These are phyloP conservation scores for Brevipalpus yothersi DNA, from an alignment of 1,140 invertebrate genomes.

Conservation along the genomic window DNA sequence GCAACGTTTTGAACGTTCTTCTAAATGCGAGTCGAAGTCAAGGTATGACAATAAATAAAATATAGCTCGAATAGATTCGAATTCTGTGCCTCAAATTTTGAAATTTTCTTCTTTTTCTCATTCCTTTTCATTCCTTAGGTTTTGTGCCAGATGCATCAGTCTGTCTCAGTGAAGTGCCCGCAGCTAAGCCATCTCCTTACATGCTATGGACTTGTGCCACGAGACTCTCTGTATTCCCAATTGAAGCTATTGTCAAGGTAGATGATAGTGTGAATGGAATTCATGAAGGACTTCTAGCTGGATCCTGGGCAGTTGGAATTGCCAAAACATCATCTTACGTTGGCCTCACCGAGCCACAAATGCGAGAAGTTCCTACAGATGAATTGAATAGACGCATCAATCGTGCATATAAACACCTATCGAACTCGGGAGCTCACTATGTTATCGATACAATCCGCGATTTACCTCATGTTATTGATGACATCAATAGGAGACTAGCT, in stretches of 20 bases:
- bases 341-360: slow-evolving; percentile 19
- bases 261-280: slow-evolving; percentile 22
- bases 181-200: slow-evolving; percentile 20
- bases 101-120: background rate
- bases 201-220: slow-evolving; percentile 23
- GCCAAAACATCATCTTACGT: slow-evolving; percentile 18
- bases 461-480: slow-evolving; percentile 18
- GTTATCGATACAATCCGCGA: slow-evolving; percentile 21
- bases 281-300: slow-evolving; percentile 21
- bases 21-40: slow-evolving; percentile 7
- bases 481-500: slow-evolving; percentile 20
- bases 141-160: slow-evolving; percentile 19
- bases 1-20: slow-evolving; percentile 5
- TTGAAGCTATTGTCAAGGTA: slow-evolving; percentile 21
- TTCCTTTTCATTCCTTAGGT: background rate
- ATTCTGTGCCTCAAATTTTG: too few relatives aligned
- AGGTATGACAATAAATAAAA: slow-evolving; percentile 14
- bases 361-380: slow-evolving; percentile 15
- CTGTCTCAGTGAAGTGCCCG: slow-evolving; percentile 21
- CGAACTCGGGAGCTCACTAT: slow-evolving; percentile 21
- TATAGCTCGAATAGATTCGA: too few relatives aligned
- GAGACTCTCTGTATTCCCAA: slow-evolving; percentile 18
- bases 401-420: slow-evolving; percentile 17
- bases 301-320: slow-evolving; percentile 23
- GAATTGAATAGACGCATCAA: slow-evolving; percentile 16